Evolutionary conservation across 2,888 invertebrate species (phyloP), one percentile per base, ranked within the genome.

Genomic region (Yponomeuta cagnagella): DNA sequence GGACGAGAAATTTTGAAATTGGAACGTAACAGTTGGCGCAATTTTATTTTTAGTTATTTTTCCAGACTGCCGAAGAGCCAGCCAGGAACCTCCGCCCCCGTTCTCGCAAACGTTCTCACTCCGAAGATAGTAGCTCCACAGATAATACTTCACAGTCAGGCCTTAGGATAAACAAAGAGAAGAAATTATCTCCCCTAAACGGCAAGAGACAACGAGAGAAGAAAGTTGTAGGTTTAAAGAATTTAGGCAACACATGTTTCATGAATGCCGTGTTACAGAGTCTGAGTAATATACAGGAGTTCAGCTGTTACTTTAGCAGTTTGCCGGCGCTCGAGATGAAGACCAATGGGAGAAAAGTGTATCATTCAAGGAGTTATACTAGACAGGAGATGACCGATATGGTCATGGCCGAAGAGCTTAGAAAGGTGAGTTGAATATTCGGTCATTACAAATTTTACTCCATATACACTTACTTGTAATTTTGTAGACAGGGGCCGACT

Each of bases 251-350:
- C 83, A 97, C 96, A 70, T 97, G 96, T 85, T 97, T 96, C 82
- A 96, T 97, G 96, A 96, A 96, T 87, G 96, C 96, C 31, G 96
- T 96, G 72, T 88, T 97, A 73, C 97, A 97, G 83, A 96, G 96
- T 76, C 92, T 97, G 88, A 96, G 96, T 82, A 96, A 96, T 85
- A 96, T 96, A 80, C 95, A 96, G 83, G 95, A 96, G 80, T 97
- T 97, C 83, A 96, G 96, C 86, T 95, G 95, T 78, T 97, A 96
- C 84, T 95, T 97, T 78, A 96, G 95, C 82, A 94, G 95, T 82
- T 88, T 96, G 82, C 96, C 96, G 12, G 94, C 95, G 3, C 85
- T 96, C 74, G 96, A 96, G 79, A 84, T 89, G 76, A 94, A 93
- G 74, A 91, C 88, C 6, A 93, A 94, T 48, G 94, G 94, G 1